Conservation (phyloP, 1,140 invertebrate genomes). For the Ips typographus region DNA sequence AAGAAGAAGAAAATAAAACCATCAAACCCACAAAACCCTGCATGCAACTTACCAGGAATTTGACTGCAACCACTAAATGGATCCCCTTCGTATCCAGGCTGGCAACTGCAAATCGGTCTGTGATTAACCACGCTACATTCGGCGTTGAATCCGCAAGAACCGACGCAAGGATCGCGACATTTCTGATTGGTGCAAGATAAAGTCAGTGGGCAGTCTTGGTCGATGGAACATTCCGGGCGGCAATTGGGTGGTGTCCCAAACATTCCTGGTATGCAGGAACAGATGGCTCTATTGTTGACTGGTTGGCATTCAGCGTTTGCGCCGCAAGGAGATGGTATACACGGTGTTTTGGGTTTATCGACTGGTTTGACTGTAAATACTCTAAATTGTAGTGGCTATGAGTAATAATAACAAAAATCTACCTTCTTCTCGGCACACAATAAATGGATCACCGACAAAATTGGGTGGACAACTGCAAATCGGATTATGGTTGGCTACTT, state of each 20-base stretch:
- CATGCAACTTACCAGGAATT: constrained; percentile 61
- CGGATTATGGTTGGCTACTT: constrained; percentile 80
- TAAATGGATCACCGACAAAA: constrained; percentile 80
- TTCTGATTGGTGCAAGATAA: constrained; percentile 75
- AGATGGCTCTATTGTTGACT: constrained; percentile 69
- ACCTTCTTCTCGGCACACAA: constrained; percentile 68
- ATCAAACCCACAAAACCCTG: not conserved
- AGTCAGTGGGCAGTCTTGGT: constrained; percentile 76
- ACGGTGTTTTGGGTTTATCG: constrained; percentile 57
- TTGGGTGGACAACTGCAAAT: constrained; percentile 78
- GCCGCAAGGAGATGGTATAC: constrained; percentile 79
- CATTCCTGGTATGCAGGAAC: constrained; percentile 75
- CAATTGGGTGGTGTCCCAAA: constrained; percentile 81
- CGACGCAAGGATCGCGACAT: constrained; percentile 79
- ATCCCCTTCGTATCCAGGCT: constrained; percentile 76
- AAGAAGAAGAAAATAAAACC: too few relatives aligned
- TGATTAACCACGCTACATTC: constrained; percentile 76
- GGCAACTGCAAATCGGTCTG: constrained; percentile 75
- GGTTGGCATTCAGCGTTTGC: constrained; percentile 76
- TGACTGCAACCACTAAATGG: constrained; percentile 75
- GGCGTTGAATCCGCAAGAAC: constrained; percentile 81
- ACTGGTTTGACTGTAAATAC: constrained; percentile 9
- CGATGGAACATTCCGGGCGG: constrained; percentile 74
- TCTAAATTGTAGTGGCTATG: not conserved
- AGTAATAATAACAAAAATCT: not conserved